phyloP scores from a whole-genome alignment of 2,888 invertebrate species.

The Lasioglossum calceatum region DNA sequence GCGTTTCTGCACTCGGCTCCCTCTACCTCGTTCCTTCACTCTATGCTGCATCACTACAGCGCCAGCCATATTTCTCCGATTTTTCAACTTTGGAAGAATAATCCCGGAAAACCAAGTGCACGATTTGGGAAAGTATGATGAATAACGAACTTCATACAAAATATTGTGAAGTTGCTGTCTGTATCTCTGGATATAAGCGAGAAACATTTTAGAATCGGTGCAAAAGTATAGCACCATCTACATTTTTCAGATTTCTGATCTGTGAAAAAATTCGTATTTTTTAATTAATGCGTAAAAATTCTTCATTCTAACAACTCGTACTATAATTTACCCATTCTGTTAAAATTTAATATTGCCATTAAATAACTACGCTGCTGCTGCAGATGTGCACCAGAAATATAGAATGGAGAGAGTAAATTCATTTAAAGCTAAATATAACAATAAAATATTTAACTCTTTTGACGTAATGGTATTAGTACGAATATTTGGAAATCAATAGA shows the following conservation, averaged over 20 bases:
- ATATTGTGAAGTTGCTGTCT: not conserved
- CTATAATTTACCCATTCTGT: too few relatives aligned
- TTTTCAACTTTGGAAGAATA: not conserved
- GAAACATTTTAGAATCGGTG: not conserved
- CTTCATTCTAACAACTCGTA: too few relatives aligned
- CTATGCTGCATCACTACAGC: not conserved
- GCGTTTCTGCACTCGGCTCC: slow-evolving; percentile 8
- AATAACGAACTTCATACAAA: not conserved
- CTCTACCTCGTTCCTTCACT: not conserved
- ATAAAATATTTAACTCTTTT: not conserved
- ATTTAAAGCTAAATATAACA: too few relatives aligned
- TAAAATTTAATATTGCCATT: too few relatives aligned
- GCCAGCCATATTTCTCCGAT: not conserved
- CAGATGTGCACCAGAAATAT: too few relatives aligned
- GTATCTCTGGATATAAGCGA: not conserved
- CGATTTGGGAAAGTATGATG: not conserved
- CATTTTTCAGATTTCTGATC: not conserved
- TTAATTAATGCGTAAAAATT: too few relatives aligned
- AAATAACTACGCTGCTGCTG: too few relatives aligned
- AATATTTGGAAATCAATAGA: not conserved
- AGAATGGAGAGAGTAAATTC: too few relatives aligned
- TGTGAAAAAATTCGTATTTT: too few relatives aligned
- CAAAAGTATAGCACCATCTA: not conserved
- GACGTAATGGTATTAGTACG: not conserved
- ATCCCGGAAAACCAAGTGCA: not conserved